phyloP scores from a whole-genome alignment of 2,797 vertebrate species.

The Diplodus sargus region DNA sequence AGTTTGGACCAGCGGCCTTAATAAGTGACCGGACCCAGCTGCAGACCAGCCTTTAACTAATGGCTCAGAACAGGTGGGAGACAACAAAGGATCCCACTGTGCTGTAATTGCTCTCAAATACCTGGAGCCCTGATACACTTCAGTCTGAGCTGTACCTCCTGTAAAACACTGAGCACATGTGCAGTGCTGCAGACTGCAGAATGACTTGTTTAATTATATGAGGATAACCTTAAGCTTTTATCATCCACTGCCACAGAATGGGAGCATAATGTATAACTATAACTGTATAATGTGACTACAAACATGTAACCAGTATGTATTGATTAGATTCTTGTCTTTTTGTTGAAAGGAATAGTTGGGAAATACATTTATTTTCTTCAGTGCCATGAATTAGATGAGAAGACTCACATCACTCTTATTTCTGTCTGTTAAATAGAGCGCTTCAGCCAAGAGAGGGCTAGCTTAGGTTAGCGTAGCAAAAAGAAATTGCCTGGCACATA shows the following conservation, averaged over 20 bases:
- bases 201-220: neutral
- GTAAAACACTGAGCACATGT: conserved; percentile 4
- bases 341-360: neutral
- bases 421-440: neutral
- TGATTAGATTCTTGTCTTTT: neutral
- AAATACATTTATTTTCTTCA: neutral
- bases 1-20: conserved; percentile 67
- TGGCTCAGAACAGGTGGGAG: conserved; percentile 80
- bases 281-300: neutral
- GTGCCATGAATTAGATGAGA: neutral
- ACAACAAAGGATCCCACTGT: conserved; percentile 82
- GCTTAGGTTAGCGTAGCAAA: neutral
- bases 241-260: neutral
- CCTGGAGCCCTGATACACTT: conserved; percentile 58
- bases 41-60: conserved; percentile 73
- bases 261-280: no score
- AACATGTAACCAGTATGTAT: neutral
- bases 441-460: neutral
- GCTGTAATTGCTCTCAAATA: conserved; percentile 73
- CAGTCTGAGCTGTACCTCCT: conserved; percentile 31
- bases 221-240: neutral
- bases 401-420: neutral
- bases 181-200: neutral
- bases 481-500: neutral
- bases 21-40: conserved; percentile 72